Conservation (phyloP, 2,888 invertebrate species). For the Rhingia campestris region DNA sequence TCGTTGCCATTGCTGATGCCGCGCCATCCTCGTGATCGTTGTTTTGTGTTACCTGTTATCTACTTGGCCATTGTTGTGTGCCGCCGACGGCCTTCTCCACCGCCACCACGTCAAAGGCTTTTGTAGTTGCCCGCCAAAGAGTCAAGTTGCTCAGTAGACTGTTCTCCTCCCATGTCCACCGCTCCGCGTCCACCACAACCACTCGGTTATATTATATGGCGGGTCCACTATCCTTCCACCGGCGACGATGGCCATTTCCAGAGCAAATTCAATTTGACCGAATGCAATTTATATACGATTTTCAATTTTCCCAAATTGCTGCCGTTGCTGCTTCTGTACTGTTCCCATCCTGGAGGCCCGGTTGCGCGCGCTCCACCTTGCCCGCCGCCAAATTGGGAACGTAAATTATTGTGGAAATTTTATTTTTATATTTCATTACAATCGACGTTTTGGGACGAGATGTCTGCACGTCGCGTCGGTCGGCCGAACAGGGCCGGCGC, state of each 20-base stretch:
- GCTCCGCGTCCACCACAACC: neutral
- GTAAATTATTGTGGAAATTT: slow-evolving; percentile 72
- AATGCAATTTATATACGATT: slow-evolving; percentile 73
- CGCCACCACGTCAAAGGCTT: slow-evolving; percentile 51
- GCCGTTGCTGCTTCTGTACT: slow-evolving; percentile 31
- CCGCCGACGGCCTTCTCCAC: slow-evolving; percentile 65
- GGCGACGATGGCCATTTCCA: slow-evolving; percentile 58
- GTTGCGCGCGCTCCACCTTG: neutral
- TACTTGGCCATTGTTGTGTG: slow-evolving; percentile 69
- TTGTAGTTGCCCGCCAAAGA: slow-evolving; percentile 71
- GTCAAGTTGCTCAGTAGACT: slow-evolving; percentile 48
- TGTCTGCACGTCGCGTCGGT: slow-evolving; percentile 57
- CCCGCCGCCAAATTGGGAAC: slow-evolving; percentile 20
- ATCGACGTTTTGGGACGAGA: slow-evolving; percentile 54
- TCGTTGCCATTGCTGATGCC: neutral
- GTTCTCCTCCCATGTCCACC: slow-evolving; percentile 6
- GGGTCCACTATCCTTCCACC: neutral
- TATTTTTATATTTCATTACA: slow-evolving; percentile 73
- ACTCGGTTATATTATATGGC: neutral
- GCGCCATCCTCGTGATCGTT: slow-evolving; percentile 50
- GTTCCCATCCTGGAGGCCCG: slow-evolving; percentile 44
- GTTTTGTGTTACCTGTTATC: slow-evolving; percentile 70
- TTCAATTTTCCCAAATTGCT: slow-evolving; percentile 74
- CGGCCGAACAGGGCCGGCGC: neutral
- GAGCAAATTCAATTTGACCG: slow-evolving; percentile 73